phyloP scores from a whole-genome alignment of 2,888 invertebrate genomes.

The Toxonevra muliebris region DNA sequence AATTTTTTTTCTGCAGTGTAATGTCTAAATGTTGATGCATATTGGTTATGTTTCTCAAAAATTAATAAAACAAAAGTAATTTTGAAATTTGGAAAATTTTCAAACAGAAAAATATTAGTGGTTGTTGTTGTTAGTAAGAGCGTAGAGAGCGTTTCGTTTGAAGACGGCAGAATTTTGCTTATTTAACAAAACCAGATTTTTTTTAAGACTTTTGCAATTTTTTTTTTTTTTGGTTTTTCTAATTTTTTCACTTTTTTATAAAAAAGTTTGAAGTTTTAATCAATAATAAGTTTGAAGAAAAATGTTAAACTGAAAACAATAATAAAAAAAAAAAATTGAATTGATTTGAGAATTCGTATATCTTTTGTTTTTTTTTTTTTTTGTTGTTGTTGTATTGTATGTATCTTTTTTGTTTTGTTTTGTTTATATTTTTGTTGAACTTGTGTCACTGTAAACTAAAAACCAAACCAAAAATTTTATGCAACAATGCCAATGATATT shows the following conservation, averaged over 20 bases:
- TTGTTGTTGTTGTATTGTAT: conserved; percentile 12
- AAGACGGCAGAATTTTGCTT: conserved; percentile 26
- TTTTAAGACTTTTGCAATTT: conserved; percentile 34
- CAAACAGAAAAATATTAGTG: conserved; percentile 23
- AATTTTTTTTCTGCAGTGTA: conserved; percentile 17
- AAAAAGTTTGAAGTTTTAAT: conserved; percentile 18
- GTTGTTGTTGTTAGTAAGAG: conserved; percentile 4
- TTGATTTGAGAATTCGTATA: background rate
- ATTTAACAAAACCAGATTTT: conserved; percentile 28
- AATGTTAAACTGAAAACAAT: conserved; percentile 25
- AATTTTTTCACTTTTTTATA: conserved; percentile 30
- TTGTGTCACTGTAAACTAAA: conserved; percentile 3
- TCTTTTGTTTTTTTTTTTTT: conserved; percentile 30
- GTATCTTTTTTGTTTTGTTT: conserved; percentile 18
- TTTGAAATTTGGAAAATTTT: conserved; percentile 27
- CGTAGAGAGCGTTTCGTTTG: conserved; percentile 32
- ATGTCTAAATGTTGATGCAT: conserved; percentile 7
- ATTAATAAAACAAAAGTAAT: conserved; percentile 5
- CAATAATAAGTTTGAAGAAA: conserved; percentile 28
- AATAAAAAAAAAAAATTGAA: conserved; percentile 22
- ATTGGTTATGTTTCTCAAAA: background rate
- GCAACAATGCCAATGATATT: background rate
- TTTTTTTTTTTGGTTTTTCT: conserved; percentile 23
- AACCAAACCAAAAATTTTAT: background rate
- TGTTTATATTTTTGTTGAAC: conserved; percentile 27